Evolutionary conservation across 2,888 invertebrate genomes (phyloP).

Genomic region (Ommatoiulus sabulosus): DNA sequence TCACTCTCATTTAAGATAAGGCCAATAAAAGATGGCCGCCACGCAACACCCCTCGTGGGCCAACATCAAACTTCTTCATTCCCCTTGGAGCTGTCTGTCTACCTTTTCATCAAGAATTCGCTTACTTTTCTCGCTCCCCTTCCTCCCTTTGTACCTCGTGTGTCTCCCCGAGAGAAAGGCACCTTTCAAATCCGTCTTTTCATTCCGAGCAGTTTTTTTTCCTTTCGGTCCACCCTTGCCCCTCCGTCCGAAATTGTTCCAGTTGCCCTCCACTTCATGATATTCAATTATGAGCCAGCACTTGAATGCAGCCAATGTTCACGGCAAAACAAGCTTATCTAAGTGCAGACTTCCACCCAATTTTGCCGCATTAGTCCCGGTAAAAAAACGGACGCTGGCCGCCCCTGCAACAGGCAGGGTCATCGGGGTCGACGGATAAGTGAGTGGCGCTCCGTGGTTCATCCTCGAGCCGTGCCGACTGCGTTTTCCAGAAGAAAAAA

Average conservation of each 20-base stretch:
- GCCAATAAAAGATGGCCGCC: slow-evolving; percentile 9
- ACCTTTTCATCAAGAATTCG: slow-evolving; percentile 31
- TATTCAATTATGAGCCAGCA: slow-evolving; percentile 8
- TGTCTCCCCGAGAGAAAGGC: neutral
- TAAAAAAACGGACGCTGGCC: neutral
- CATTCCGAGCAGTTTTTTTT: neutral
- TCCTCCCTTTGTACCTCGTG: neutral
- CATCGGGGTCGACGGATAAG: neutral
- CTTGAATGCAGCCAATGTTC: slow-evolving; percentile 1
- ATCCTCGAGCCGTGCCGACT: neutral
- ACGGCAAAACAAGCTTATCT: slow-evolving; percentile 39
- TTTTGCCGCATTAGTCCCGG: slow-evolving; percentile 20
- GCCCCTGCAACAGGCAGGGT: neutral
- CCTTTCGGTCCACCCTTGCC: neutral
- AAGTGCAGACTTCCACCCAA: slow-evolving; percentile 24
- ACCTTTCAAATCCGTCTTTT: slow-evolving; percentile 24
- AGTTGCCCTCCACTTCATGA: slow-evolving; percentile 15
- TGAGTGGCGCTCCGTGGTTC: neutral
- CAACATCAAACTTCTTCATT: neutral
- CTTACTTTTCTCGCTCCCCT: neutral
- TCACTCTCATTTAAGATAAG: slow-evolving; percentile 16
- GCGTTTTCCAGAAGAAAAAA: too few relatives aligned
- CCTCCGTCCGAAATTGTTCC: slow-evolving; percentile 31
- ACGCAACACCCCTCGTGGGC: neutral
- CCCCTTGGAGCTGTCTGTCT: neutral